A percentile compares a stretch with the other conserved stretches of the same genome.
Evolutionary conservation across 2,797 vertebrate species (phyloP).

Genomic region (Melopsittacus undulatus): DNA sequence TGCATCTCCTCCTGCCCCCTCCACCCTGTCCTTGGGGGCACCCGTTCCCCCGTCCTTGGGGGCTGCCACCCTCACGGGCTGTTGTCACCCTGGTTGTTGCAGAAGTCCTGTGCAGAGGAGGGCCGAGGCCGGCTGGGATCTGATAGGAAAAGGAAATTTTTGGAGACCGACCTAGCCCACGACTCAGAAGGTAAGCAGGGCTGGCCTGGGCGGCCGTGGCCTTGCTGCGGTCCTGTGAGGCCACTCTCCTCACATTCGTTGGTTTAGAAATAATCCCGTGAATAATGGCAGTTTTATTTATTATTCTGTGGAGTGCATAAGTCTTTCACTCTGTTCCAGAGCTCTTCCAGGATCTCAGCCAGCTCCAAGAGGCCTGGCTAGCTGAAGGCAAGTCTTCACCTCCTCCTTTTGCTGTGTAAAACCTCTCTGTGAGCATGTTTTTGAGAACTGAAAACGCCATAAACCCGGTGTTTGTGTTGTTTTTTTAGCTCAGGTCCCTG

Average conservation of each 20-base stretch:
- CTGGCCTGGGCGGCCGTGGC: rapidly evolving
- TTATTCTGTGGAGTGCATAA: neutral
- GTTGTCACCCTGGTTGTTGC: neutral
- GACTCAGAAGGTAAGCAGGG: conserved; percentile 91
- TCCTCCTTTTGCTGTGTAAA: conserved; percentile 56
- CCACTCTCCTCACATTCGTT: rapidly evolving
- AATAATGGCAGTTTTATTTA: conserved; percentile 17
- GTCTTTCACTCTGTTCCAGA: conserved; percentile 79
- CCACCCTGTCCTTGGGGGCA: neutral
- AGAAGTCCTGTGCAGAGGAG: conserved; percentile 85
- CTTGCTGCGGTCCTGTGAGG: rapidly evolving
- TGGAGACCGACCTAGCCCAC: conserved; percentile 92
- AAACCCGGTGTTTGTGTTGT: neutral
- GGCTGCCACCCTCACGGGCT: neutral
- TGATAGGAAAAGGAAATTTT: conserved; percentile 94
- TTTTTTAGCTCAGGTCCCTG: conserved; percentile 90
- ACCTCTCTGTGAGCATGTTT: neutral
- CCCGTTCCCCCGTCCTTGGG: neutral
- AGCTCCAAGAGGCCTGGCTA: conserved; percentile 97
- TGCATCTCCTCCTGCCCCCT: neutral
- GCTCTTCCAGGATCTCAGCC: conserved; percentile 97
- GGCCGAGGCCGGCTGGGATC: conserved; percentile 77
- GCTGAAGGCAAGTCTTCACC: conserved; percentile 88
- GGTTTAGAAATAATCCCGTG: neutral
- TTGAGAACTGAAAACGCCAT: neutral